Conservation (phyloP, 2,888 invertebrate species). For the Gandaritis pyraliata region DNA sequence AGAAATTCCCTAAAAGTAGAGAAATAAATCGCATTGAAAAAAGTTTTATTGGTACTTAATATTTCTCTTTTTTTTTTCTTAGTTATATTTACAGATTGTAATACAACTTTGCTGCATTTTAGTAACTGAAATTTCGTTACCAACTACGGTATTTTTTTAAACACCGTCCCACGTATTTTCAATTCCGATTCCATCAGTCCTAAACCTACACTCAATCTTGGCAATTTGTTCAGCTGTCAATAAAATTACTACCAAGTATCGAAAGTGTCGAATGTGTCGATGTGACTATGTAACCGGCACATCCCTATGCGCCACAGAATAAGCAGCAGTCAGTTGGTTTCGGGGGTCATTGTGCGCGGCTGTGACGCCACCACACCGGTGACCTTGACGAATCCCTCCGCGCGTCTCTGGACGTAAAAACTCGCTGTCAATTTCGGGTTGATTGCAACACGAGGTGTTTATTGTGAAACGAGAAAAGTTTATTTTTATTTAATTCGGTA, state of each 20-base stretch:
- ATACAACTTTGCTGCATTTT: too few species aligned
- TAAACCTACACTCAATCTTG: slow-evolving; percentile 49
- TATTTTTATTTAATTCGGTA: not conserved
- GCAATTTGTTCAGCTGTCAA: slow-evolving; percentile 50
- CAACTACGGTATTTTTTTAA: too few species aligned
- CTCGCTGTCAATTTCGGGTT: slow-evolving; percentile 47
- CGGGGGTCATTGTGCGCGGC: slow-evolving; percentile 75
- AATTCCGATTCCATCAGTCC: slow-evolving; percentile 39
- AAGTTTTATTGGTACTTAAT: too few species aligned
- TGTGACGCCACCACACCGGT: slow-evolving; percentile 78
- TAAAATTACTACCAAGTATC: slow-evolving; percentile 60
- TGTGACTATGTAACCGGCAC: slow-evolving; percentile 16
- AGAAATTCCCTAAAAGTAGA: too few species aligned
- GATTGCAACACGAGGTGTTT: slow-evolving; percentile 9
- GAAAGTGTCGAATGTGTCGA: slow-evolving; percentile 41
- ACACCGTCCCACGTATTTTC: not conserved
- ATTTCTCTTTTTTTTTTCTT: too few species aligned
- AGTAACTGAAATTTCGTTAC: too few species aligned
- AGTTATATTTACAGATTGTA: too few species aligned
- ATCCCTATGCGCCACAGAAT: slow-evolving; percentile 37
- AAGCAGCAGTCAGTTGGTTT: slow-evolving; percentile 36
- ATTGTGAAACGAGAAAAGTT: slow-evolving; percentile 4
- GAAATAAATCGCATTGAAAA: too few species aligned
- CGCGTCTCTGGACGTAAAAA: slow-evolving; percentile 56
- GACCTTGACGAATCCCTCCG: slow-evolving; percentile 78